Evolutionary conservation across 2,797 vertebrate species (phyloP), one percentile per base, ranked within the genome.

Genomic region (Sternarchorhynchus goeldii): DNA sequence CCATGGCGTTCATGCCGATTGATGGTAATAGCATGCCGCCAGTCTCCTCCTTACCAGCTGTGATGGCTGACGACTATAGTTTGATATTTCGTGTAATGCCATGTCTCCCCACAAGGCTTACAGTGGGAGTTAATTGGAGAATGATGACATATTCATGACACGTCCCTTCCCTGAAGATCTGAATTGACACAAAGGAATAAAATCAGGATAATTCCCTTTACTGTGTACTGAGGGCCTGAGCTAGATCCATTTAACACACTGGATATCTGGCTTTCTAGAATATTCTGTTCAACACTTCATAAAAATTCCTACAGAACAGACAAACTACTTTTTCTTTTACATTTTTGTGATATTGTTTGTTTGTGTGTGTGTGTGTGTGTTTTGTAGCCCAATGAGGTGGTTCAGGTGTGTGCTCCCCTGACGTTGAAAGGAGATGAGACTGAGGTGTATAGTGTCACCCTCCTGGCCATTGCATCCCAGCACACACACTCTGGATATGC

Each of bases 381-480:
- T 12, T 80, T 85, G 34, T 85, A 99, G 97, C 93, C 89, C 0
- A 86, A 88, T 66, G 90, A 94, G 2, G 91, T 94, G 5, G 89
- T 92, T 18, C 85, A 90, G n/a, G 86, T 87, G 64, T 90, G 93
- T 32, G 88, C 91, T 67, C 80, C 91, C 56, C 92, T 98, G 76
- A 93, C 90, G 18, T 68, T 98, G 60, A 94, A 84, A 87, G 92
- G 94, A 1, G 91, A 95, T 0, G 32, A 94, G 58, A 94, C 87
- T 0, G 92, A 90, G 14, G 86, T 89, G 45, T 96, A 96, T 90
- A 91, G 58, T 3, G 84, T 99, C 83, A 91, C 93, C 79, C 82
- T 97, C 56, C 88, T 93, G 83, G 94, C 93, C 32, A 86, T 84
- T 56, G 90, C 93, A 58, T 88, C 85, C 25, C 31, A 60, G 1